Conservation (phyloP, 1,140 invertebrate species). For the Papilio dardanus region DNA sequence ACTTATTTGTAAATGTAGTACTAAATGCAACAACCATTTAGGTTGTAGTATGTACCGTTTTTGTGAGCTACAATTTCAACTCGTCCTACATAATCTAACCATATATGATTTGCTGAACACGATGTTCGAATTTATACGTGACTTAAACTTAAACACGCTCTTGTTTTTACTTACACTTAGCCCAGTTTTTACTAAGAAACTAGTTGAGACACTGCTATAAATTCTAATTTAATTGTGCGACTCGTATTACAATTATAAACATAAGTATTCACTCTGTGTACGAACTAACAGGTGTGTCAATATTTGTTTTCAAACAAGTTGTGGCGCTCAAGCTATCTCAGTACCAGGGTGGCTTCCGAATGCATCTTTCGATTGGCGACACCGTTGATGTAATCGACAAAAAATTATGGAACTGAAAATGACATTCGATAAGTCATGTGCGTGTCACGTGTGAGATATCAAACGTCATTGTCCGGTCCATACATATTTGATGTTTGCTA, state of each 20-base stretch:
- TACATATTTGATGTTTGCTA: too few species aligned
- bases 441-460: too few species aligned
- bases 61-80: background rate
- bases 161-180: too few species aligned
- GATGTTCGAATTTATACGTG: slow-evolving; percentile 30
- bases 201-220: slow-evolving; percentile 32
- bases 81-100: slow-evolving; percentile 27
- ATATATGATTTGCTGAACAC: slow-evolving; percentile 29
- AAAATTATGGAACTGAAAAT: too few species aligned
- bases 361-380: too few species aligned
- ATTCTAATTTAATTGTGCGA: slow-evolving; percentile 33
- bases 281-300: slow-evolving; percentile 48
- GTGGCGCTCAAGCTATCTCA: slow-evolving; percentile 26
- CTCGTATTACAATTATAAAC: slow-evolving; percentile 13
- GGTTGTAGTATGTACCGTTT: slow-evolving; percentile 2
- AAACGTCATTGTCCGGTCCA: too few species aligned
- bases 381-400: too few species aligned
- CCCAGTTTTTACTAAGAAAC: slow-evolving; percentile 31
- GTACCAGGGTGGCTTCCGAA: too few species aligned
- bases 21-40: background rate
- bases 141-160: slow-evolving; percentile 11
- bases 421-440: too few species aligned
- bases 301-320: slow-evolving; percentile 48
- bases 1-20: slow-evolving; percentile 2
- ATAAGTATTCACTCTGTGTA: slow-evolving; percentile 16